Base-by-base conservation (phyloP, 2,797 vertebrate species). In the Helarctos malayanus region DNA sequence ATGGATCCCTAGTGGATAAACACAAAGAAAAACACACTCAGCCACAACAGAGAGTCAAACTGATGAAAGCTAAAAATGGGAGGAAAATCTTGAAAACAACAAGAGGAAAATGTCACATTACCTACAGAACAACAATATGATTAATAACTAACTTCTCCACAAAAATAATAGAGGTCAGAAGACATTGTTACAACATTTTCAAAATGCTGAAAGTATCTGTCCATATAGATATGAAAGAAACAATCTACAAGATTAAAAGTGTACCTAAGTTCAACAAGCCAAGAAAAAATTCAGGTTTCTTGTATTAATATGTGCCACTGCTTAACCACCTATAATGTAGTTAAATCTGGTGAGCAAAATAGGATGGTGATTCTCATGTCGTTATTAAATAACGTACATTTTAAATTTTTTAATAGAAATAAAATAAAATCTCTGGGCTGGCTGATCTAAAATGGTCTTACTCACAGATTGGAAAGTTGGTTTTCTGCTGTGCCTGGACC, bases 51-150 rank as follows among this genome's bases (percentile, higher is more conserved):
- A 87, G 19, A 87, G 19, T 49, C 59, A 49, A 88, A 79, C 41
- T 84, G n/a, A 56, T 76, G 32, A 91, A 79, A 93, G 23, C 18
- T 56, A 84, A 59, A 79, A 52, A 59, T 81, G 79, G 83, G 83
- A 35, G 29, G 25, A 86, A 93, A 87, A 71, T 79, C 27, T 88
- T 91, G 29, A 82, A 93, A 82, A 29, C 52, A 93, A 71, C 25
- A 61, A 83, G 63, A 93, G 54, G 93, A 71, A 95, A 71, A 82
- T 59, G 59, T 69, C 19, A 57, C 16, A 49, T 79, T 87, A n/a
- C 4, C 21, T 63, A 52, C 2, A 57, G 49, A 78, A 69, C 19
- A 69, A 27, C 15, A 91, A 38, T 71, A 41, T 47, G 38, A 61
- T 79, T 52, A 85, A 38, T 11, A 41, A 54, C 47, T 45, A 32